Evolutionary conservation across 2,113 vertebrate genomes (phyloP).

Genomic region (Microcebus jonahi): DNA sequence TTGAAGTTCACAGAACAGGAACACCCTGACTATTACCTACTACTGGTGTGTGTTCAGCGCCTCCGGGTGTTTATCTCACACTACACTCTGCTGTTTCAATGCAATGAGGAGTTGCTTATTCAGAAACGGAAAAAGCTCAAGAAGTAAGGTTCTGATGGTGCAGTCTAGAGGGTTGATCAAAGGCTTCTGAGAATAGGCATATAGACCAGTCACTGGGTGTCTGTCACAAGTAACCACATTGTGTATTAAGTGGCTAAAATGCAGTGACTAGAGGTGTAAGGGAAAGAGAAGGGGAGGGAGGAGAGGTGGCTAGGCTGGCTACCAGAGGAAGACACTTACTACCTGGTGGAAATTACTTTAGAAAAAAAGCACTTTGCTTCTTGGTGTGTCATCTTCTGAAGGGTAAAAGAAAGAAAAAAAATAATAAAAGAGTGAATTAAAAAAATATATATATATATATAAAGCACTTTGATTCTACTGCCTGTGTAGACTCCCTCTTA

Average conservation of each 20-base stretch:
- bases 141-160: constrained; percentile 87
- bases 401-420: too few species aligned
- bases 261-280: not conserved
- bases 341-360: not conserved
- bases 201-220: not conserved
- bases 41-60: constrained; percentile 95
- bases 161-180: not conserved
- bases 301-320: not conserved
- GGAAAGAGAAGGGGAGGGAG: not conserved
- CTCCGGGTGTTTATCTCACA: constrained; percentile 94
- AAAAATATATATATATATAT: too few species aligned
- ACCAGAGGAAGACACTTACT: not conserved
- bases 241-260: not conserved
- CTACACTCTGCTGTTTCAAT: constrained; percentile 94
- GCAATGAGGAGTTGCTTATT: constrained; percentile 95
- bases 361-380: not conserved
- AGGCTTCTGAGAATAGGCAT: not conserved
- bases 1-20: constrained; percentile 95
- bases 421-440: too few species aligned
- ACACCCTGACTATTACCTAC: constrained; percentile 97
- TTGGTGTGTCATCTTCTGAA: not conserved
- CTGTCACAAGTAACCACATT: not conserved
- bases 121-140: constrained; percentile 94
- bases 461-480: not conserved
- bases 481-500: not conserved